phyloP scores from a whole-genome alignment of 2,888 invertebrate species.

The Habrosyne pyritoides region DNA sequence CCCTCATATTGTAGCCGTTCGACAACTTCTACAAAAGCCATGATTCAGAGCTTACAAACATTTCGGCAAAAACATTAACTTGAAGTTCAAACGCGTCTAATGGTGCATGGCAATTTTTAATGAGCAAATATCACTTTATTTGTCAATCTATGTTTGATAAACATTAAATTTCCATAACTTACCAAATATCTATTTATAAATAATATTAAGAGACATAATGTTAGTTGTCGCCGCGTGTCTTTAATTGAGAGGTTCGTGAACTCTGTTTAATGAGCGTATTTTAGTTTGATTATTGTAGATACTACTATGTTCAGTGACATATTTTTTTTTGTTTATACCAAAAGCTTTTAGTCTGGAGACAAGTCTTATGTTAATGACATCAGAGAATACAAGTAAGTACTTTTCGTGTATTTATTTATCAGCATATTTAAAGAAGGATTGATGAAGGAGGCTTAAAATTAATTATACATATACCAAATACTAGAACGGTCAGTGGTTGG shows the following conservation, averaged over 20 bases:
- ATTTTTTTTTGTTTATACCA: background rate
- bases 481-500: slow-evolving; percentile 11
- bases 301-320: background rate
- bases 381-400: background rate
- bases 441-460: background rate
- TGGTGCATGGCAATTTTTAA: slow-evolving; percentile 50
- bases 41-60: slow-evolving; percentile 35
- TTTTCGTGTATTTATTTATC: too few relatives aligned
- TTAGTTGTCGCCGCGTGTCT: slow-evolving; percentile 4
- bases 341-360: background rate
- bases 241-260: background rate
- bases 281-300: background rate
- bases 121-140: slow-evolving; percentile 42
- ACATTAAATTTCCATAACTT: slow-evolving; percentile 32
- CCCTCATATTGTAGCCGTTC: slow-evolving; percentile 29
- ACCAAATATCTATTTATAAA: slow-evolving; percentile 8
- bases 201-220: slow-evolving; percentile 6
- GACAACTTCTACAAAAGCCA: slow-evolving; percentile 39
- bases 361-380: background rate
- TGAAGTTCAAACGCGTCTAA: slow-evolving; percentile 46
- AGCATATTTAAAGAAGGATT: background rate
- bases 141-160: slow-evolving; percentile 42
- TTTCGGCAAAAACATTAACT: slow-evolving; percentile 42
- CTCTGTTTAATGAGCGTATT: background rate
- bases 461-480: background rate